phyloP scores from a whole-genome alignment of 2,797 vertebrate genomes.

The Champsocephalus esox region DNA sequence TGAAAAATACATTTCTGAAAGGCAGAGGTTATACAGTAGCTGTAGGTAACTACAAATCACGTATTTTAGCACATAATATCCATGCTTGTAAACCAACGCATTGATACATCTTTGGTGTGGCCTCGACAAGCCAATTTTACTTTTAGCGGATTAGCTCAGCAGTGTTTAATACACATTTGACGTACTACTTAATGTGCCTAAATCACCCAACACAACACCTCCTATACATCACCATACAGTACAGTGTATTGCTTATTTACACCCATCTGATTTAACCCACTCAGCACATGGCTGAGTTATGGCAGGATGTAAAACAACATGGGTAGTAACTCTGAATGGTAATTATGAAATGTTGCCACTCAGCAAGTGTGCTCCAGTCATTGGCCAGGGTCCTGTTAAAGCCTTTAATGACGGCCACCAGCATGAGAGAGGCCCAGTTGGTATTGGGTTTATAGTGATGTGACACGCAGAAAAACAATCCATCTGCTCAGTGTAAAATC shows the following conservation, averaged over 20 bases:
- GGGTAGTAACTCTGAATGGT: slow-evolving; percentile 55
- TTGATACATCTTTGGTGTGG: slow-evolving; percentile 3
- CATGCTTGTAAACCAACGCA: slow-evolving; percentile 8
- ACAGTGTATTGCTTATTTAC: slow-evolving; percentile 50
- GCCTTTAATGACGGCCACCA: slow-evolving; percentile 46
- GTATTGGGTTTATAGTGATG: slow-evolving; percentile 39
- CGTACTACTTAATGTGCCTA: slow-evolving; percentile 51
- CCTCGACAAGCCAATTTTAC: slow-evolving; percentile 26
- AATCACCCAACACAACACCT: slow-evolving; percentile 41
- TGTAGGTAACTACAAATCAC: slow-evolving; percentile 22
- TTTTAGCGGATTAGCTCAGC: slow-evolving; percentile 35
- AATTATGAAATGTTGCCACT: slow-evolving; percentile 71
- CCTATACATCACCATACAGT: slow-evolving; percentile 40
- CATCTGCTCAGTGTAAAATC: slow-evolving; percentile 28
- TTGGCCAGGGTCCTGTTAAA: slow-evolving; percentile 60
- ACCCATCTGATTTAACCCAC: slow-evolving; percentile 53
- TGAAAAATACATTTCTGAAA: slow-evolving; percentile 2
- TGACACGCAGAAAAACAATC: slow-evolving; percentile 19
- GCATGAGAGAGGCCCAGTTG: slow-evolving; percentile 9
- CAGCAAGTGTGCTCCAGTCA: slow-evolving; percentile 60
- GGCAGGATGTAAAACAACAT: slow-evolving; percentile 67
- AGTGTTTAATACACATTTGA: slow-evolving; percentile 56
- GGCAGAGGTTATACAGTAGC: neutral
- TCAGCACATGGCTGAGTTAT: slow-evolving; percentile 68
- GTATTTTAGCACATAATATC: slow-evolving; percentile 3